These are phyloP conservation scores for Gallirallus australis DNA, from an alignment of 2,797 vertebrate species.

Conservation along the genomic window DNA sequence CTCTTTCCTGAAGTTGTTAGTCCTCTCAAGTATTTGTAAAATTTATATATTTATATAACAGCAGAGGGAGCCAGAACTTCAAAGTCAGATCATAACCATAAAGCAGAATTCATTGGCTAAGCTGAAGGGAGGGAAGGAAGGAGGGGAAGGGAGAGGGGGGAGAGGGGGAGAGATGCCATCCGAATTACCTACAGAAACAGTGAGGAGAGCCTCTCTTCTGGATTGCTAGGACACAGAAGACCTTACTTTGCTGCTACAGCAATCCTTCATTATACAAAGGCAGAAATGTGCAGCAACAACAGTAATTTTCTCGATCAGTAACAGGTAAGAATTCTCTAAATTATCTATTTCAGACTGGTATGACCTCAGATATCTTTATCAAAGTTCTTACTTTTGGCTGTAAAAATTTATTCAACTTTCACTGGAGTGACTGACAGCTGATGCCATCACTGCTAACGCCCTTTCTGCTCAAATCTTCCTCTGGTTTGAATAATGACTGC, in stretches of 20 bases:
- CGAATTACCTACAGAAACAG: conserved; percentile 23
- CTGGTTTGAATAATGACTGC: neutral
- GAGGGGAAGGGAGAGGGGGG: neutral
- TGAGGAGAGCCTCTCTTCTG: neutral
- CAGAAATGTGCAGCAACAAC: neutral
- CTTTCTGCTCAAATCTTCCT: neutral
- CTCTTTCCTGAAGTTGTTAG: neutral
- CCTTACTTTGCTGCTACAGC: neutral
- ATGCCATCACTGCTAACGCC: neutral
- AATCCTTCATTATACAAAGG: neutral
- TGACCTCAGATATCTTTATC: neutral
- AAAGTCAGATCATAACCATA: neutral
- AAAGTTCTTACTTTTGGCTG: neutral
- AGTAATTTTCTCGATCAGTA: neutral
- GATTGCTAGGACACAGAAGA: neutral
- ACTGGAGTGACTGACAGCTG: neutral
- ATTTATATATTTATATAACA: neutral
- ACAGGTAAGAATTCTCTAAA: conserved; percentile 57
- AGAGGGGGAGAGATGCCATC: neutral
- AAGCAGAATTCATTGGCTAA: conserved; percentile 32
- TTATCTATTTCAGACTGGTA: neutral
- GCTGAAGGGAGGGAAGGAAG: neutral
- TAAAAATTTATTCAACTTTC: neutral
- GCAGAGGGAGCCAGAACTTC: conserved; percentile 68
- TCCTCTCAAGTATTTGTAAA: neutral